Evolutionary conservation across 1,140 invertebrate species (phyloP), one percentile per base, ranked within the genome.

Genomic region (Metaphire vulgaris): DNA sequence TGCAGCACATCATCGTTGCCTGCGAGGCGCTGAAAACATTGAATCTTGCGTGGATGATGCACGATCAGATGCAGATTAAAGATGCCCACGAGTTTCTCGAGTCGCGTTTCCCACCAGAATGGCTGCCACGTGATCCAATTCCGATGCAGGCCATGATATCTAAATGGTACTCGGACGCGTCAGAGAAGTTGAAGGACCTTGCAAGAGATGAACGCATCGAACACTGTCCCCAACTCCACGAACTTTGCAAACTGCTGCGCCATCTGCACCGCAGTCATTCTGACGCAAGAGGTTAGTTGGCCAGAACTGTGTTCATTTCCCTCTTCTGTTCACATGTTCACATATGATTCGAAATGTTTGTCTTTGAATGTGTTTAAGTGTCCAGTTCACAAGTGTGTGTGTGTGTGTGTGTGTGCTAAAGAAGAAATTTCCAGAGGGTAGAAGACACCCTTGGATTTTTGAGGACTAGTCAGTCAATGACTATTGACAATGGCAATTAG

Each of bases 11-110:
- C n/a, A 65, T 65, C 29, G 12, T 56, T 65, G 33, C 41, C 16
- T 74, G 72, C 33, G 41, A 74, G 72, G 32, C 72, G n/a, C 33
- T 74, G 30, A 21, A 74, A 29, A 33, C n/a, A 64, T 34, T 41
- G 2, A 74, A 71, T 21, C 2, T 32, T 32, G 26, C 69, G 21
- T 1, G 30, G 1, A 28, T 32, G 69, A 2, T 71, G 15, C 33
- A 15, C 69, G 33, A 71, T 71, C 30, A 71, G 30, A 2, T 56
- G 41, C 41, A 21, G 41, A 56, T 56, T 12, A 56, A 56, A 56
- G 41, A 56, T 21, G 41, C 41, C 6, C 6, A 56, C 6, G 41
- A 56, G 41, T 56, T 56, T 21, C 21, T 56, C 6, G 41, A 56
- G 6, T 56, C 41, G 6, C 21, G 21, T 21, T 56, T 56, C 21